These are phyloP conservation scores for Thysanoteuthis rhombus DNA, from an alignment of 2,888 invertebrate genomes.

Conservation along the genomic window DNA sequence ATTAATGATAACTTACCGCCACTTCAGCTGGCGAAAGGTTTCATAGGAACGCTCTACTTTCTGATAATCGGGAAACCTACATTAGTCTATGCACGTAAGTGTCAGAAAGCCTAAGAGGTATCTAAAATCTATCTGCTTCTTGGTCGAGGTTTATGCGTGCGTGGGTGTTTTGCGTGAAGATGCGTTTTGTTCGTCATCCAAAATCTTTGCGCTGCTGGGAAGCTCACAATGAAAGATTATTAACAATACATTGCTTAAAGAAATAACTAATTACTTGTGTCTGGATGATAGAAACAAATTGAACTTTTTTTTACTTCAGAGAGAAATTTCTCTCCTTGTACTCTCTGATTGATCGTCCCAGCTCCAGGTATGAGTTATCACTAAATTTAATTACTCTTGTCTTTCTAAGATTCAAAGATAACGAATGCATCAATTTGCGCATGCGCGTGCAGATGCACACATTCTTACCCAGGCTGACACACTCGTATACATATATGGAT, in stretches of 20 bases:
- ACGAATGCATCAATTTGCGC: background rate
- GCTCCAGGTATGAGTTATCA: background rate
- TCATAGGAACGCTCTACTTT: too few species aligned
- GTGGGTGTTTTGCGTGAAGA: background rate
- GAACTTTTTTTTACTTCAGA: too few species aligned
- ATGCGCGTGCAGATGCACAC: background rate
- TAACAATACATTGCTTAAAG: background rate
- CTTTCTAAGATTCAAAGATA: background rate
- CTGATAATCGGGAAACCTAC: too few species aligned
- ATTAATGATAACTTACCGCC: too few species aligned
- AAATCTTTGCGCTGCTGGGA: background rate
- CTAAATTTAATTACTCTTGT: background rate
- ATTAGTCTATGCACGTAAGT: too few species aligned
- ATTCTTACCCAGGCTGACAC: background rate
- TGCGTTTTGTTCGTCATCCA: background rate
- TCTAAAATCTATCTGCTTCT: too few species aligned
- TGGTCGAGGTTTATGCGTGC: background rate
- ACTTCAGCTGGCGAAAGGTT: too few species aligned
- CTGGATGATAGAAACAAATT: background rate
- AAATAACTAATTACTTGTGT: background rate
- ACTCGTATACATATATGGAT: background rate
- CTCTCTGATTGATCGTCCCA: background rate
- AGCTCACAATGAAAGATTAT: background rate
- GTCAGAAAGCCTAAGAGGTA: too few species aligned
- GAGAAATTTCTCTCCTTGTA: background rate